Percentiles rank a stretch among this genome's conserved stretches.
These are phyloP conservation scores for Bhutanitis thaidina DNA, from an alignment of 2,888 invertebrate genomes.

Conservation along the genomic window DNA sequence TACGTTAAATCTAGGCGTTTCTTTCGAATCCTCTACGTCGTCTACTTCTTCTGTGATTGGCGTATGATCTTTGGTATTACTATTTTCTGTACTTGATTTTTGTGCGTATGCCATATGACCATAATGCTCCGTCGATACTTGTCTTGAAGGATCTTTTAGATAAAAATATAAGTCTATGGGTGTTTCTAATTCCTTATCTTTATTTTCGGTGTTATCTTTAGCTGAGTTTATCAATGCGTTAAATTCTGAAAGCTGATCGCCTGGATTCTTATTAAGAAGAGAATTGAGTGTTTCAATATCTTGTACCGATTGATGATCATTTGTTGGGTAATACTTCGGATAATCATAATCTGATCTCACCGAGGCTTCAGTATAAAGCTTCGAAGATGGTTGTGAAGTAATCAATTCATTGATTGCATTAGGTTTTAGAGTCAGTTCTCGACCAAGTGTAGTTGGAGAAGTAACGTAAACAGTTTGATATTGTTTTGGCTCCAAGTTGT, in stretches of 20 bases:
- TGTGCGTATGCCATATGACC: slow-evolving; percentile 39
- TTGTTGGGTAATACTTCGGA: slow-evolving; percentile 54
- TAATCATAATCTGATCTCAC: slow-evolving; percentile 51
- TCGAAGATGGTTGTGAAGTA: slow-evolving; percentile 18
- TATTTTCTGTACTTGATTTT: slow-evolving; percentile 41
- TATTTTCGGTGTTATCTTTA: slow-evolving; percentile 27
- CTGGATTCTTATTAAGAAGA: slow-evolving; percentile 67
- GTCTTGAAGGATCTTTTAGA: slow-evolving; percentile 43
- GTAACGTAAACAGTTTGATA: neutral
- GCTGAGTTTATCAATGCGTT: slow-evolving; percentile 60
- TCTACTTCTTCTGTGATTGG: slow-evolving; percentile 65
- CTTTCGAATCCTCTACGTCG: slow-evolving; percentile 59
- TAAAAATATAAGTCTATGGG: slow-evolving; percentile 64
- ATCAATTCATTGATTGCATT: slow-evolving; percentile 3
- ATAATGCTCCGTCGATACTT: slow-evolving; percentile 34
- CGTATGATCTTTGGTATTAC: slow-evolving; percentile 50
- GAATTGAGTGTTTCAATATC: slow-evolving; percentile 66
- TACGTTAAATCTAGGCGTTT: slow-evolving; percentile 31
- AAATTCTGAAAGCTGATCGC: slow-evolving; percentile 69
- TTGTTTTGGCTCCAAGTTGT: neutral
- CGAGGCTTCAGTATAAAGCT: slow-evolving; percentile 47
- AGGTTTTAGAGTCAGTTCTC: slow-evolving; percentile 9
- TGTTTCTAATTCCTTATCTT: slow-evolving; percentile 39
- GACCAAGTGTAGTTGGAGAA: slow-evolving; percentile 27
- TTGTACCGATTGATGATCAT: slow-evolving; percentile 52